A percentile compares a stretch with the other conserved stretches of the same genome.
phyloP scores from a whole-genome alignment of 2,113 vertebrate genomes.

The Nymphicus hollandicus region DNA sequence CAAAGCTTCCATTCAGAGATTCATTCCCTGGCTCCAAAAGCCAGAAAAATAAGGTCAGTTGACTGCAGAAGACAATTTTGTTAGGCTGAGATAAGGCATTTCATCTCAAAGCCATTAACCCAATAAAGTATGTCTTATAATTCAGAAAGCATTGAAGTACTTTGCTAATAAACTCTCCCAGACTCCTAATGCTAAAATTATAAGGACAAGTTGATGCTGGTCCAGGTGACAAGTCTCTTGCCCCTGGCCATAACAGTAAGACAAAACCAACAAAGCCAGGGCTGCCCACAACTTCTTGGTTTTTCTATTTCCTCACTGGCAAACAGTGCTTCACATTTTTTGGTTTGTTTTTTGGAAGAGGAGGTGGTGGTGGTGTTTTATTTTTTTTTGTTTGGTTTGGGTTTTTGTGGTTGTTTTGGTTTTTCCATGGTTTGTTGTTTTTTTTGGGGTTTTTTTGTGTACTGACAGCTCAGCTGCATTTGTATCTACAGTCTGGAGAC shows the following conservation, averaged over 20 bases:
- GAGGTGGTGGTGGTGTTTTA: background rate
- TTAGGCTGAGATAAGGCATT: background rate
- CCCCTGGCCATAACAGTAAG: background rate
- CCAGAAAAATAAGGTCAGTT: background rate
- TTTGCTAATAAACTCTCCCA: background rate
- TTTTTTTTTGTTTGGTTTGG: background rate
- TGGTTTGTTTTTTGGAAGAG: background rate
- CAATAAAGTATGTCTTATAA: background rate
- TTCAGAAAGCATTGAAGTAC: background rate
- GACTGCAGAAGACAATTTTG: background rate
- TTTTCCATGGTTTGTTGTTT: too few species aligned
- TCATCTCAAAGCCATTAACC: background rate
- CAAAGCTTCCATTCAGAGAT: conserved; percentile 21
- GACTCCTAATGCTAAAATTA: background rate
- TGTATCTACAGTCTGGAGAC: background rate
- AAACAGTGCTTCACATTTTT: background rate
- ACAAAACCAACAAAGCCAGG: background rate
- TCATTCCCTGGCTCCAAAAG: background rate
- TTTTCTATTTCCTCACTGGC: background rate
- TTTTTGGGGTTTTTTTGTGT: too few species aligned
- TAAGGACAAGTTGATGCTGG: background rate
- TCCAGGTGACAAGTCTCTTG: background rate
- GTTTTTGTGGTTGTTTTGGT: background rate
- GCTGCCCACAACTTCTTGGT: background rate
- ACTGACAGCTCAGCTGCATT: background rate